These are phyloP conservation scores for Alloscopus bannaensis DNA, from an alignment of 2,888 invertebrate species.

Conservation along the genomic window DNA sequence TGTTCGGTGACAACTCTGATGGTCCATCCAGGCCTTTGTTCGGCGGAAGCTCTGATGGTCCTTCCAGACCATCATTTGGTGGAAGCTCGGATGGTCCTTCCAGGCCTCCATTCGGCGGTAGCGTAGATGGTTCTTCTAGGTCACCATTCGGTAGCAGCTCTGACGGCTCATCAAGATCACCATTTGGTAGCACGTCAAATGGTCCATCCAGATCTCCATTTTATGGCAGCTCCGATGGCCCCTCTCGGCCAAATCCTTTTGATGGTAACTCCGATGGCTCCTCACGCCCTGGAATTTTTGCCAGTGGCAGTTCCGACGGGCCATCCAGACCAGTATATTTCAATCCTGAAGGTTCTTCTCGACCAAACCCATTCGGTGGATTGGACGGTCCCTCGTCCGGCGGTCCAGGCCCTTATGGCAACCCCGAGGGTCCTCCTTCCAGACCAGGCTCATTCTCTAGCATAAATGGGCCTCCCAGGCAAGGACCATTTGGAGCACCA, in stretches of 20 bases:
- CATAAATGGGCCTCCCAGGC: slow-evolving; percentile 34
- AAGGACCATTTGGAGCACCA: slow-evolving; percentile 29
- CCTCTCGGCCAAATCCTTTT: slow-evolving; percentile 8
- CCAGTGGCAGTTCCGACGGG: slow-evolving; percentile 17
- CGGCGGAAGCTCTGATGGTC: slow-evolving; percentile 19
- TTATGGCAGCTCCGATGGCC: neutral
- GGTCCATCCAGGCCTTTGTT: slow-evolving; percentile 13
- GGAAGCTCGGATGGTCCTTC: slow-evolving; percentile 32
- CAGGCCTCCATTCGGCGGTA: slow-evolving; percentile 16
- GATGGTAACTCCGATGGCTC: slow-evolving; percentile 27
- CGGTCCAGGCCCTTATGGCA: neutral
- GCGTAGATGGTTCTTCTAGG: slow-evolving; percentile 6
- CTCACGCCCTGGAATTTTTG: slow-evolving; percentile 9
- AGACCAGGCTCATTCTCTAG: slow-evolving; percentile 2
- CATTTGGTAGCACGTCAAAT: too few relatives aligned
- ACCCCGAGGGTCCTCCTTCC: slow-evolving; percentile 6
- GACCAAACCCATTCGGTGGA: too few relatives aligned
- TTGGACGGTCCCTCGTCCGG: neutral
- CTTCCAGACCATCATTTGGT: slow-evolving; percentile 26
- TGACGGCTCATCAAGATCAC: slow-evolving; percentile 33
- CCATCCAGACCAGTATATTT: slow-evolving; percentile 19
- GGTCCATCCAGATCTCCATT: neutral
- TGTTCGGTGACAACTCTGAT: slow-evolving; percentile 26
- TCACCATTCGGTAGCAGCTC: slow-evolving; percentile 8
- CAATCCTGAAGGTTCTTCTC: slow-evolving; percentile 14